A percentile compares a stretch with the other conserved stretches of the same genome.
phyloP scores from a whole-genome alignment of 35 echinoderm and acorn worm genomes.

The Heliocidaris erythrogramma region DNA sequence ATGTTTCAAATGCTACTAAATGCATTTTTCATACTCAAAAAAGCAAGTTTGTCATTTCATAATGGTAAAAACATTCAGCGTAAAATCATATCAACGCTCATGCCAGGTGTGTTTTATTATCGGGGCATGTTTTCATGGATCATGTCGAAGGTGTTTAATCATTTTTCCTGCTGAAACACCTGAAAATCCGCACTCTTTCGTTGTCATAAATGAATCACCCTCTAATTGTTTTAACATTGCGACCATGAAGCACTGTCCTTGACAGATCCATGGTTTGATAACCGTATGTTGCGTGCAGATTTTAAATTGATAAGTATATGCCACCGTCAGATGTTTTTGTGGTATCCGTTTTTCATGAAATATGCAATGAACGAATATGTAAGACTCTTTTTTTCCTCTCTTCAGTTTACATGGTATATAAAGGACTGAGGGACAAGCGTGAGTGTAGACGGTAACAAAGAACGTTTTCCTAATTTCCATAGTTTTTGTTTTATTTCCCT shows the following conservation, averaged over 20 bases:
- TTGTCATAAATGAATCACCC: background rate
- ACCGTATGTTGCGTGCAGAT: no score
- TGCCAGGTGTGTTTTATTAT: background rate
- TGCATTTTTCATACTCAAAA: background rate
- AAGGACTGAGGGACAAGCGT: no score
- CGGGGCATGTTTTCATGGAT: background rate
- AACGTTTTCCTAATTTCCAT: no score
- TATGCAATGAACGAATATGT: no score
- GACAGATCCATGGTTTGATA: background rate
- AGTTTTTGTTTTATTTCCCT: no score
- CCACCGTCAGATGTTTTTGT: no score
- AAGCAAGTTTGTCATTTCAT: background rate
- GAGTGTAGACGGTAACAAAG: no score
- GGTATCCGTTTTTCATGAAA: no score
- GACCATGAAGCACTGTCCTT: background rate
- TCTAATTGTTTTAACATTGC: background rate
- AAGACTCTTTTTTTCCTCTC: no score
- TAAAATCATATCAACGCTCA: background rate
- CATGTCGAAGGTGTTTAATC: background rate
- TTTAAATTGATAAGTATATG: no score
- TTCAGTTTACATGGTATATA: no score
- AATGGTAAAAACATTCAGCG: background rate
- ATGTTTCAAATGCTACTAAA: background rate
- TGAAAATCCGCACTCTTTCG: background rate
- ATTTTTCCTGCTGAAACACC: background rate